Evolutionary conservation across 2,113 vertebrate genomes (phyloP).

Genomic region (cattle (Bos taurus)): ARS-UCD2.0 NC_037344.1:39272001-39272500

Average conservation of each 20-base stretch:
- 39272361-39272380: not conserved
- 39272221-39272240: not conserved
- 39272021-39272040: not conserved
- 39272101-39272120: not conserved
- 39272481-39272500: not conserved
- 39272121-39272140: not conserved
- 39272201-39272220: not conserved
- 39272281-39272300: not conserved
- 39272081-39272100: not conserved
- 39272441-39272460: not conserved
- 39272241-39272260: not conserved
- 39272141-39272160: not conserved
- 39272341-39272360: not conserved
- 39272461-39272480: not conserved
- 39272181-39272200: not conserved
- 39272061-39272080: not conserved
- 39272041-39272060: not conserved
- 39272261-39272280: not conserved
- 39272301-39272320: not conserved
- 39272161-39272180: not conserved
- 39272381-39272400: not conserved
- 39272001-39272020: not conserved
- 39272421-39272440: not conserved
- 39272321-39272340: not conserved
- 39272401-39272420: not conserved